Base-by-base conservation (phyloP, 2,113 vertebrate species). In the Psephotus haematonotus region DNA sequence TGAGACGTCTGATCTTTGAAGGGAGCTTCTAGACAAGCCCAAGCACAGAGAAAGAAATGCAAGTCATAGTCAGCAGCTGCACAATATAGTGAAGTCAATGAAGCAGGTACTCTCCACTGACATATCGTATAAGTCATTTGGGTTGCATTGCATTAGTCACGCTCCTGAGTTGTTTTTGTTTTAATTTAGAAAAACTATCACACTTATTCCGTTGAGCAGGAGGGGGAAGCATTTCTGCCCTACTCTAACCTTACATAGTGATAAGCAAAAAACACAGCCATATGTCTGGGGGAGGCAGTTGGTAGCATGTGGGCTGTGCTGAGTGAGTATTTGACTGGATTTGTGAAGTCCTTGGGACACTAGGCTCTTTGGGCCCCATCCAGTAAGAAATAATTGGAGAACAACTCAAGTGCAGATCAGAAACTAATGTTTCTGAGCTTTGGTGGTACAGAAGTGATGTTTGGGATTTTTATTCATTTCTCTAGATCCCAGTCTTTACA, bases 211-310 rank as follows among this genome's bases (percentile, higher is more conserved):
- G 7, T n/a, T 69, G 46, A 88, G 94, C 87, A 80, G 84, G 90
- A 95, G 93, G 89, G 95, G 90, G 91, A 41, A 96, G 93, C 55
- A 11, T 89, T 91, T 59, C 81, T 97, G 97, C 94, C 97, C 93
- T 72, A 85, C 89, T 85, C 85, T 96, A 81, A 82, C 95, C 96
- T 96, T 84, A 93, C 41, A 85, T 78, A 96, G 96, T 87, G 95
- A 94, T 86, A 87, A 84, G 96, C 62, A 93, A 92, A 82, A 94
- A 97, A 97, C 85, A 80, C 13, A 65, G 96, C 92, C 98, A 98
- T 98, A 96, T 98, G 98, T 95, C 93, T 95, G 97, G 97, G 94
- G 98, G 97, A 96, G 97, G 98, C 96, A 78, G 80, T 57, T 78
- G 87, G 96, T 87, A 82, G 95, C 94, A 86, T 2, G 97, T 97